Evolutionary conservation across 2,888 invertebrate species (phyloP), one percentile per base, ranked within the genome.

Genomic region (Meandrusa payeni): DNA sequence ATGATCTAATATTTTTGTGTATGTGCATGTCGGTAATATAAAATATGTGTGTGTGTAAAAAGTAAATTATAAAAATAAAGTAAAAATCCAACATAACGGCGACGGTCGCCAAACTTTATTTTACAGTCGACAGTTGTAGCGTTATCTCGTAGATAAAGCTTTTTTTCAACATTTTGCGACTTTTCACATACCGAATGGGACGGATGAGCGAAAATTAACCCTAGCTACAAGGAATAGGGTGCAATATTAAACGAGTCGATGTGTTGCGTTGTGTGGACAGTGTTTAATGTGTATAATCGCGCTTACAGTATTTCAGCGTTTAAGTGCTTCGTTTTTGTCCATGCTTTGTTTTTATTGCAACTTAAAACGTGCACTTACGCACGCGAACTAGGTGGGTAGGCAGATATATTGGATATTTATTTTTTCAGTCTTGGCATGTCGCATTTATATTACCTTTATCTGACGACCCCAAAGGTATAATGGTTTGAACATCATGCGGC

Each of bases 401-500:
- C n/a, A n/a, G n/a, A n/a, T n/a, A n/a, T n/a, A n/a, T n/a, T n/a
- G n/a, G n/a, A n/a, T n/a, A n/a, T n/a, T n/a, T n/a, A n/a, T n/a
- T n/a, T n/a, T n/a, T n/a, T n/a, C n/a, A n/a, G n/a, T n/a, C n/a
- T n/a, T n/a, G n/a, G n/a, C n/a, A n/a, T n/a, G n/a, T n/a, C n/a
- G n/a, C n/a, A n/a, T n/a, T n/a, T n/a, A n/a, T n/a, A n/a, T n/a
- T n/a, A n/a, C n/a, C n/a, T n/a, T n/a, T n/a, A n/a, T n/a, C n/a
- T n/a, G n/a, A n/a, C n/a, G n/a, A n/a, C n/a, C n/a, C n/a, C n/a
- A n/a, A n/a, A n/a, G n/a, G n/a, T n/a, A n/a, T n/a, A n/a, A n/a
- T n/a, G n/a, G n/a, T n/a, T n/a, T n/a, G n/a, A n/a, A n/a, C 48
- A 37, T 22, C 28, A 42, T 36, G 34, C 45, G 41, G 45, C 34